These are phyloP conservation scores for Heliconius cydno DNA, from an alignment of 2,888 invertebrate genomes.

Conservation along the genomic window DNA sequence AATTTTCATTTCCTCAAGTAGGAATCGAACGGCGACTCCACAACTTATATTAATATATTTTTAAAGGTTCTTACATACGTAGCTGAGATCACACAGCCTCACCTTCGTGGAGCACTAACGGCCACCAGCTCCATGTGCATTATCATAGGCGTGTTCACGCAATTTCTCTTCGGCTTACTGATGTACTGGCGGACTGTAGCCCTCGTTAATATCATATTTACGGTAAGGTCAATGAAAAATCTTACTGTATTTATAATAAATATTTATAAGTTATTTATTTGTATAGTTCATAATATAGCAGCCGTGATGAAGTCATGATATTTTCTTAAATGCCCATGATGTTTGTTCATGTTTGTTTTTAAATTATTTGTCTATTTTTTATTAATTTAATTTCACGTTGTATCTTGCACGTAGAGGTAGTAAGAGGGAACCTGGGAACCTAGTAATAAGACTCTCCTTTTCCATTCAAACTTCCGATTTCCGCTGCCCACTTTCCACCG, in stretches of 20 bases:
- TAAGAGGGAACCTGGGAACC: too few relatives aligned
- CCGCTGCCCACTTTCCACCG: too few relatives aligned
- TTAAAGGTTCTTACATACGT: constrained; percentile 90
- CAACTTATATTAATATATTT: not conserved
- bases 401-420: too few relatives aligned
- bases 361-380: too few relatives aligned
- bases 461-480: too few relatives aligned
- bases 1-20: too few relatives aligned
- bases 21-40: too few relatives aligned
- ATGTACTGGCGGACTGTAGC: constrained; percentile 89
- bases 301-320: not conserved
- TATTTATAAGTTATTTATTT: not conserved
- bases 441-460: too few relatives aligned
- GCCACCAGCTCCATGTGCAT: constrained; percentile 90
- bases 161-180: constrained; percentile 89
- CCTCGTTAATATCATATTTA: constrained; percentile 86
- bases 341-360: too few relatives aligned
- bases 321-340: not conserved
- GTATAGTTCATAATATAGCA: not conserved
- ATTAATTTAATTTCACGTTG: too few relatives aligned
- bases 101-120: constrained; percentile 88
- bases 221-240: constrained; percentile 62
- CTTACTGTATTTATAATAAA: not conserved
- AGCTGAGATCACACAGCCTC: constrained; percentile 92
- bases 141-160: constrained; percentile 89